phyloP scores from a whole-genome alignment of 2,888 invertebrate species.

The Pristionchus mayeri region DNA sequence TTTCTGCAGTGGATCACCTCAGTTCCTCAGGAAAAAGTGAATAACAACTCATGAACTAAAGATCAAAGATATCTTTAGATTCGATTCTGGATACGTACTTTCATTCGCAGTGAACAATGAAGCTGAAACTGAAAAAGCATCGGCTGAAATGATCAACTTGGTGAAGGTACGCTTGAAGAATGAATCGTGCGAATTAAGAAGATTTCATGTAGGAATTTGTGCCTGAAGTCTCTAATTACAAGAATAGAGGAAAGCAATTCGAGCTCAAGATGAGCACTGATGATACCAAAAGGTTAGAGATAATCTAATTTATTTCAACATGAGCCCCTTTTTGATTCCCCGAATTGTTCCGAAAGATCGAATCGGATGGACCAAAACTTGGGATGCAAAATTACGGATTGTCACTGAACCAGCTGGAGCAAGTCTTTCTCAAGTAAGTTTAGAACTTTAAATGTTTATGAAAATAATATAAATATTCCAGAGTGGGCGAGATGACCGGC shows the following conservation, averaged over 20 bases:
- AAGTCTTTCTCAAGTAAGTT: slow-evolving; percentile 36
- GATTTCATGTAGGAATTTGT: background rate
- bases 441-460: too few species aligned
- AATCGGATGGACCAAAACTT: background rate
- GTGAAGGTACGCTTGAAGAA: background rate
- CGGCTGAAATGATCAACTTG: background rate
- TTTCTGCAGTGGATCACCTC: too few species aligned
- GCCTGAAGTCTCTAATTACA: background rate
- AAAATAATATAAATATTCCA: background rate
- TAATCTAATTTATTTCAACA: too few species aligned
- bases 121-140: background rate
- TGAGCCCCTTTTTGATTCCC: background rate
- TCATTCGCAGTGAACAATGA: slow-evolving; percentile 55
- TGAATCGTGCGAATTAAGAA: too few species aligned
- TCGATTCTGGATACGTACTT: slow-evolving; percentile 70
- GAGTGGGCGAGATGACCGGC: slow-evolving; percentile 23
- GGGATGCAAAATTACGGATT: slow-evolving; percentile 26
- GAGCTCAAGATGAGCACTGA: slow-evolving; percentile 49
- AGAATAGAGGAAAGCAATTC: slow-evolving; percentile 57
- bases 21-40: too few species aligned
- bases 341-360: background rate
- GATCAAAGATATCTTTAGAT: slow-evolving; percentile 55
- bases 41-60: too few species aligned
- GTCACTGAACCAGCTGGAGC: slow-evolving; percentile 12
- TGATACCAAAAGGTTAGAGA: background rate